phyloP scores from a whole-genome alignment of 2,797 vertebrate species.

The Melanogrammus aeglefinus region DNA sequence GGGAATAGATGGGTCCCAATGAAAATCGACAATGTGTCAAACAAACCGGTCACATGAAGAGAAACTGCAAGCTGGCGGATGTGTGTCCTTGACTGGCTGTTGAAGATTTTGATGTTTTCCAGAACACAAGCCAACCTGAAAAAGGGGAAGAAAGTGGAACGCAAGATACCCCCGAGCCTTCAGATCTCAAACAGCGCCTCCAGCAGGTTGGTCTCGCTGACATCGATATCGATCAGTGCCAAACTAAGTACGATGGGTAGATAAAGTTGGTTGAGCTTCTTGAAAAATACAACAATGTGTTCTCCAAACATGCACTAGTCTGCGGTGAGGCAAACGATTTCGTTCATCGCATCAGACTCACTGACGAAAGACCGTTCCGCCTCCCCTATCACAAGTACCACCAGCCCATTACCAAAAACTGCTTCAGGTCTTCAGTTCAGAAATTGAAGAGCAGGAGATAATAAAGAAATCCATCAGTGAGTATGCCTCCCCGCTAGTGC shows the following conservation, averaged over 20 bases:
- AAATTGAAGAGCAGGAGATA: neutral
- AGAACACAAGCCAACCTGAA: neutral
- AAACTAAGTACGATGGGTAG: neutral
- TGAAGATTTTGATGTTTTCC: neutral
- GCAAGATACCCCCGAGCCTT: neutral
- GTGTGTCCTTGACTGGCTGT: neutral
- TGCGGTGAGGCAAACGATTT: neutral
- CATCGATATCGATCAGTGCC: neutral
- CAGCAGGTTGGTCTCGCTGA: neutral
- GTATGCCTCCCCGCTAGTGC: neutral
- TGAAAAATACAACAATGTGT: neutral
- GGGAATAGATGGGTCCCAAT: neutral
- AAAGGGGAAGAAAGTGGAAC: neutral
- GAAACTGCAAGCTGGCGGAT: neutral
- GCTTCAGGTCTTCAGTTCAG: neutral
- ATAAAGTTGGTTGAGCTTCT: neutral
- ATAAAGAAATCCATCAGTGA: neutral
- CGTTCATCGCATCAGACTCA: neutral
- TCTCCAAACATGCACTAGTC: neutral
- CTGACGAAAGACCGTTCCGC: neutral
- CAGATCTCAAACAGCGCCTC: neutral
- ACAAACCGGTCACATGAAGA: neutral
- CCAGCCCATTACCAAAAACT: neutral
- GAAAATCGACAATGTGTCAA: neutral
- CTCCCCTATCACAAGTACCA: neutral